Conservation (phyloP, 2,113 vertebrate species). For the Megalops atlanticus region DNA sequence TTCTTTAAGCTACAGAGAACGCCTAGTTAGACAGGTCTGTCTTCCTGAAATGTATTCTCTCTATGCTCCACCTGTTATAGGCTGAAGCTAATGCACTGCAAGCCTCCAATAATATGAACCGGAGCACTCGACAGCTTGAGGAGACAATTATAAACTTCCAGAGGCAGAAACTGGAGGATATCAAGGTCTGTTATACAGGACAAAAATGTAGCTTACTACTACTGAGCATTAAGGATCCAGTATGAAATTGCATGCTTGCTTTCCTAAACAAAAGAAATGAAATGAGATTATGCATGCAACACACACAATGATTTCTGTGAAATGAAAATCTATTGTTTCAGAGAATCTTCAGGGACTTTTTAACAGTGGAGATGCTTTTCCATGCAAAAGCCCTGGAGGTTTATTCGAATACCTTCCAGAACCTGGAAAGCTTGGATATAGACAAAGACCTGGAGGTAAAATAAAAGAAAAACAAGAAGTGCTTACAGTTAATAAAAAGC, state of each 20-base stretch:
- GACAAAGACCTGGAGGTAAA: conserved; percentile 77
- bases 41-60: neutral
- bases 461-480: neutral
- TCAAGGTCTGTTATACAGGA: conserved; percentile 63
- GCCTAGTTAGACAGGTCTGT: neutral
- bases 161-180: conserved; percentile 74
- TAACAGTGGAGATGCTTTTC: conserved; percentile 81
- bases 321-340: conserved; percentile 41
- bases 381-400: conserved; percentile 81
- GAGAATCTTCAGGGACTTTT: conserved; percentile 77
- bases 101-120: conserved; percentile 68
- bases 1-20: neutral
- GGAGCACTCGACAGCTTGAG: conserved; percentile 68
- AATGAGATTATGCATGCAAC: neutral
- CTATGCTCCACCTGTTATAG: conserved; percentile 58
- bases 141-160: conserved; percentile 74
- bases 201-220: neutral
- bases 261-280: too few species aligned
- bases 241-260: neutral
- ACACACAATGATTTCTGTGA: neutral
- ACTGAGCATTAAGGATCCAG: neutral
- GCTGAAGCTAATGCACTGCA: conserved; percentile 74
- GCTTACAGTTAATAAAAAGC: neutral
- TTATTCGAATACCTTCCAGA: conserved; percentile 73
- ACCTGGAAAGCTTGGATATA: conserved; percentile 65